Evolutionary conservation across 2,113 vertebrate genomes (phyloP), one percentile per base, ranked within the genome.

Genomic region (Psittacus erithacus): DNA sequence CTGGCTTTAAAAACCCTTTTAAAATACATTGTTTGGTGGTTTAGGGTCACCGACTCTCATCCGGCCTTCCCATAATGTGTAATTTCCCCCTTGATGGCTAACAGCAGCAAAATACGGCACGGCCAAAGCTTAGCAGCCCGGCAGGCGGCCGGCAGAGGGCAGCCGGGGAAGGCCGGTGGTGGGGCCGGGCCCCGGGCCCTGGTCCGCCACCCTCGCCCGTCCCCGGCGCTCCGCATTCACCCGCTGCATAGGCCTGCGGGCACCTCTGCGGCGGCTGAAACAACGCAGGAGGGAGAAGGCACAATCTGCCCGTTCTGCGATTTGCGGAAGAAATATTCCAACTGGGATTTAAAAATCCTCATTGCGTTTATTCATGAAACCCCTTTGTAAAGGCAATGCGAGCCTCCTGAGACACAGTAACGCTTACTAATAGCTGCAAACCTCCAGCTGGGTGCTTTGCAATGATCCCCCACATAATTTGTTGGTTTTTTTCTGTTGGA

Each of bases 61-160:
- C 33, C 76, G 49, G 25, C 33, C 67, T 90, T 82, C 49, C 28
- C 23, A 13, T n/a, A 38, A 49, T 2, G 29, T 33, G 38, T 17
- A 55, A 47, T 63, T 82, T 65, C 19, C 29, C 13, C 18, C 27
- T 31, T 11, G 47, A 57, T 3, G 59, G 35, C 46, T 63, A 41
- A 65, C 0, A 3, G 46, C 5, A 63, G 52, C 41, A 53, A 31
- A 63, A 7, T 6, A 43, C 3, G 2, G 13, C 10, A 20, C 0
- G 4, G 38, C 31, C 44, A 24, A 70, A 70, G 17, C 1, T 1
- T 35, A 50, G 46, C 27, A 78, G 75, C 2, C 12, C 14, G 18
- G 47, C 22, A 44, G 25, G 41, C 12, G 24, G 33, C 35, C 6
- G 31, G 29, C 35, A 23, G 14, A 23, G 27, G 59, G 43, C 10